Base-by-base conservation (phyloP, 1,140 invertebrate genomes). In the Ruditapes philippinarum region DNA sequence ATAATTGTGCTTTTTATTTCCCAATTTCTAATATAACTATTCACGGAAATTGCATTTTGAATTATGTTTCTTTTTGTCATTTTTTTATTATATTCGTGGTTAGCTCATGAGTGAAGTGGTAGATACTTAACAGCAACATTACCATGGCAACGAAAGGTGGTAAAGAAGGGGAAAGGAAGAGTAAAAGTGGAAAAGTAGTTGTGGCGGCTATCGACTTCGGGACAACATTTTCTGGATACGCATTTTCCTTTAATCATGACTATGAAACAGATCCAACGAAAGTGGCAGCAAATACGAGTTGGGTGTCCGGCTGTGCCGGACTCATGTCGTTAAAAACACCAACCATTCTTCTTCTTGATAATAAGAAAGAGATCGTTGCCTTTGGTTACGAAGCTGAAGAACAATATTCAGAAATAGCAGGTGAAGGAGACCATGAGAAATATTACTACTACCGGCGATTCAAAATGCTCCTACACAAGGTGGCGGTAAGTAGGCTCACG, bases 141-240 rank as follows among this genome's bases (percentile, higher is more conserved):
- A 70, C 36, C 1, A 70, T 70, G 65, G 65, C 65, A 19, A 70
- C 65, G 1, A 40, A 36, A 38, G 33, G 11, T 31, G 31, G 60
- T 31, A 57, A 3, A 28, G 57, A 7, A n/a, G 14, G 14, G 42
- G 42, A 45, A 45, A 70, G 65, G 38, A 70, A 38, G 33, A 70
- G 65, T n/a, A 70, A 70, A n/a, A 38, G 65, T n/a, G 65, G 65
- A 4, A 79, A 51, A 25, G 3, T 85, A 17, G 28, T 73, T 22
- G 82, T 85, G 42, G 82, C 68, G 38, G 82, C 82, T 49, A 85
- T 85, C 25, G 82, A 85, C 28, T 85, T 85, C 36, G 82, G 82
- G 0, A 85, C 65, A 1, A 85, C 82, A 25, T 85, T 36, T 49
- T 85, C 82, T 19, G 82, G 82, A 28, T 85, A 85, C 54, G 82